phyloP scores from a whole-genome alignment of 2,888 invertebrate species.

The Bugulina stolonifera region DNA sequence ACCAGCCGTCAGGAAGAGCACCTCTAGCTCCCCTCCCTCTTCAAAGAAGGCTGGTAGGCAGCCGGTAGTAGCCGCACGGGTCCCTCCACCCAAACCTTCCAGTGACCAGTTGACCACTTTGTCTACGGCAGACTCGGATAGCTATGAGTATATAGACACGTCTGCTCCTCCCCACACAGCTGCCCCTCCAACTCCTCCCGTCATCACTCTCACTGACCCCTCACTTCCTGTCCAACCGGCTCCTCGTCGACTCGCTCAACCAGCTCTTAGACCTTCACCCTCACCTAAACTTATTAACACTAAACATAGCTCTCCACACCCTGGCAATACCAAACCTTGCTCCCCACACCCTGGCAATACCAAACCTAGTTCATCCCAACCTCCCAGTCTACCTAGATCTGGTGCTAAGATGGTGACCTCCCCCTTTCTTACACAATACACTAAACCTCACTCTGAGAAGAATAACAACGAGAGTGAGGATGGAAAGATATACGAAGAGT shows the following conservation, averaged over 20 bases:
- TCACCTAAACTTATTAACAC: not conserved
- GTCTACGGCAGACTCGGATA: not conserved
- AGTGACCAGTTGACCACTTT: not conserved
- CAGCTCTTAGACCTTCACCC: not conserved
- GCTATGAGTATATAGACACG: not conserved
- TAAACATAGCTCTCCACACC: not conserved
- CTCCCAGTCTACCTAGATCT: not conserved
- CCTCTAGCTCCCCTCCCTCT: not conserved
- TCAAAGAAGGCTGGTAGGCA: not conserved
- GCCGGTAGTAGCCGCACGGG: not conserved
- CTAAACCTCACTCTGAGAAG: not conserved
- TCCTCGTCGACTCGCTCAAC: not conserved
- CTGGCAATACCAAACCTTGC: not conserved
- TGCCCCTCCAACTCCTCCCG: not conserved
- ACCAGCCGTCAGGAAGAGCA: not conserved
- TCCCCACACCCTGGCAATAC: not conserved
- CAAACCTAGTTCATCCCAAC: not conserved
- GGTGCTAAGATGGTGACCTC: not conserved
- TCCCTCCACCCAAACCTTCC: constrained; percentile 11
- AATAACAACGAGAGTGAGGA: constrained; percentile 17
- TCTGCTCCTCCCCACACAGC: not conserved
- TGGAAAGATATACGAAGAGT: constrained; percentile 21
- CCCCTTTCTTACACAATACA: not conserved
- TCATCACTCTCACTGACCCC: not conserved
- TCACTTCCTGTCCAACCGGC: not conserved